These are phyloP conservation scores for Laupala kohalensis DNA, from an alignment of 1,140 invertebrate genomes.

Conservation along the genomic window DNA sequence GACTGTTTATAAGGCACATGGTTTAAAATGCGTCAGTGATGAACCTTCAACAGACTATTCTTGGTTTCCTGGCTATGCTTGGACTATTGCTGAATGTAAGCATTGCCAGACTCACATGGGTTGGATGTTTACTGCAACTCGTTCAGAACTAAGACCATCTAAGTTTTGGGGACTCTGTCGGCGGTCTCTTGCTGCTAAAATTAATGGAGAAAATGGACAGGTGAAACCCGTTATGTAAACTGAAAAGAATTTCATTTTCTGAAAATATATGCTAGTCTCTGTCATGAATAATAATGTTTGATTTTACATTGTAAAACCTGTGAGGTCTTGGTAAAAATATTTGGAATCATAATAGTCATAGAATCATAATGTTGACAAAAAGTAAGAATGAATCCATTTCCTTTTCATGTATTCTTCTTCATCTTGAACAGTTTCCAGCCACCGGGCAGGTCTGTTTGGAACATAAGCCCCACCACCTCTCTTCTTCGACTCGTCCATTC, in stretches of 20 bases:
- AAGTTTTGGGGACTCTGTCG: constrained; percentile 53
- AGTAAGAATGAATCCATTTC: too few species aligned
- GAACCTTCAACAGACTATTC: constrained; percentile 52
- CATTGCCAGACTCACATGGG: constrained; percentile 56
- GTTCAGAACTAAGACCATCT: constrained; percentile 43
- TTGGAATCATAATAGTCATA: too few species aligned
- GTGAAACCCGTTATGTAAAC: background rate
- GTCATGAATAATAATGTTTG: too few species aligned
- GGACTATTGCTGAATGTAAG: constrained; percentile 59
- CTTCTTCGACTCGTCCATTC: too few species aligned
- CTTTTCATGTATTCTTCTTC: too few species aligned
- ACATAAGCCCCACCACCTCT: too few species aligned
- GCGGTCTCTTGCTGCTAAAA: background rate
- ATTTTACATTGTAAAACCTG: too few species aligned
- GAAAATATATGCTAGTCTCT: too few species aligned
- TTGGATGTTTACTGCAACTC: constrained; percentile 59
- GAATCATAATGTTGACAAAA: too few species aligned
- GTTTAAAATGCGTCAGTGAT: constrained; percentile 37
- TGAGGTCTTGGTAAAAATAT: too few species aligned
- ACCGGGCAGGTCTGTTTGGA: too few species aligned
- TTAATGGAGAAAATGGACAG: background rate
- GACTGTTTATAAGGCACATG: constrained; percentile 50
- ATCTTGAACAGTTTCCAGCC: too few species aligned
- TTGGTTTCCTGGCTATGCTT: constrained; percentile 82
- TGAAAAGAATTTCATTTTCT: background rate